phyloP scores from a whole-genome alignment of 2,797 vertebrate genomes.

The Anguilla anguilla region DNA sequence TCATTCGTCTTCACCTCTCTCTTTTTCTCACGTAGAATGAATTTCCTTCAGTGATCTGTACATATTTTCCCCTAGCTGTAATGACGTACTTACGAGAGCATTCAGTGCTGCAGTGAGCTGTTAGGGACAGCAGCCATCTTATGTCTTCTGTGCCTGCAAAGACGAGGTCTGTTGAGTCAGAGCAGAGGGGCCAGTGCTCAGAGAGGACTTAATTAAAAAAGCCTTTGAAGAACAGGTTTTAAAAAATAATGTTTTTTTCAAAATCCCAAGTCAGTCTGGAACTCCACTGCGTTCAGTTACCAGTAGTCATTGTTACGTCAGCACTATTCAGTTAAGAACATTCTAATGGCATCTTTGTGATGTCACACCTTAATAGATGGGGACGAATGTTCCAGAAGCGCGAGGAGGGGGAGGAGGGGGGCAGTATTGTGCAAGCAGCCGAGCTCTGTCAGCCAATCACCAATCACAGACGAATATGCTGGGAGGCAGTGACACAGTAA shows the following conservation, averaged over 20 bases:
- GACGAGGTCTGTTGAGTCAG: slow-evolving; percentile 24
- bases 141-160: slow-evolving; percentile 13
- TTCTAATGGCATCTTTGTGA: too few relatives aligned
- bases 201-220: not conserved
- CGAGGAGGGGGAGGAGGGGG: not conserved
- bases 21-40: not conserved
- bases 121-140: not conserved
- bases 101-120: not conserved
- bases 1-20: not conserved
- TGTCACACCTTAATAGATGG: not conserved
- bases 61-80: not conserved
- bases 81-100: not conserved
- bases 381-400: not conserved
- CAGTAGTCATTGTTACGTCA: too few relatives aligned
- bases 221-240: too few relatives aligned
- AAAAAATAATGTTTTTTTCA: too few relatives aligned
- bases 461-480: not conserved
- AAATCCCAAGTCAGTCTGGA: too few relatives aligned
- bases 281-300: too few relatives aligned
- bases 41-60: not conserved
- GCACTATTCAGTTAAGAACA: too few relatives aligned
- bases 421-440: not conserved
- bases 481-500: not conserved
- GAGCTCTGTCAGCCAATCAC: not conserved
- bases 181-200: not conserved